Percentiles rank a stretch among this genome's conserved stretches.
Evolutionary conservation across 2,888 invertebrate genomes (phyloP).

Genomic region (Hydraecia micacea): DNA sequence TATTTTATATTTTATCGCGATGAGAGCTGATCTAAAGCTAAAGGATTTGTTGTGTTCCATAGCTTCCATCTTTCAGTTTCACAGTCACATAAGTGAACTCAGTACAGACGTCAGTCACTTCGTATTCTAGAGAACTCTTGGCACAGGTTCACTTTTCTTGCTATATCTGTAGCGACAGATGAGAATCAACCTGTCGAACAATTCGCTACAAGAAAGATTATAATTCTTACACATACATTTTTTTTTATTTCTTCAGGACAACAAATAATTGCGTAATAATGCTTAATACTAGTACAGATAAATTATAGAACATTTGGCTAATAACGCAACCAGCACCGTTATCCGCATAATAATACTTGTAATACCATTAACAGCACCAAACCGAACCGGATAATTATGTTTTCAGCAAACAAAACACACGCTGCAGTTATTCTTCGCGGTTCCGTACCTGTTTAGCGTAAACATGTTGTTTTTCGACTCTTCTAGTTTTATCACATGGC

Average conservation of each 20-base stretch:
- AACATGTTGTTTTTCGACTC: neutral
- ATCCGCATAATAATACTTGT: too few relatives aligned
- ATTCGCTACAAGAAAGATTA: neutral
- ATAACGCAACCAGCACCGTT: too few relatives aligned
- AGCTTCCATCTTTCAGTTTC: neutral
- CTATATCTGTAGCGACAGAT: neutral
- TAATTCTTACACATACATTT: too few relatives aligned
- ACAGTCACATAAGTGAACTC: neutral
- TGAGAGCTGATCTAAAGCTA: neutral
- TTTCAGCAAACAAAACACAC: neutral
- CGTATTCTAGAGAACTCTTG: neutral
- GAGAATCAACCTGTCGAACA: neutral
- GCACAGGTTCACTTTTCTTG: neutral
- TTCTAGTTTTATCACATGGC: neutral
- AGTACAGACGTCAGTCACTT: slow-evolving; percentile 3
- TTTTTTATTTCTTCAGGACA: too few relatives aligned
- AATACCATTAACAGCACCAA: neutral
- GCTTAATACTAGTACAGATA: too few relatives aligned
- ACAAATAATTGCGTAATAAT: too few relatives aligned
- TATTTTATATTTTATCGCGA: neutral
- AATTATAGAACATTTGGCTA: too few relatives aligned
- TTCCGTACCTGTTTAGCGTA: neutral
- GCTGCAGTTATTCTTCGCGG: neutral
- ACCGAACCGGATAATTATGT: neutral
- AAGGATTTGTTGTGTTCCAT: neutral